Percentiles rank a stretch among this genome's conserved stretches.
Conservation (phyloP, 2,888 invertebrate species). For the Cryptosula pallasiana region DNA sequence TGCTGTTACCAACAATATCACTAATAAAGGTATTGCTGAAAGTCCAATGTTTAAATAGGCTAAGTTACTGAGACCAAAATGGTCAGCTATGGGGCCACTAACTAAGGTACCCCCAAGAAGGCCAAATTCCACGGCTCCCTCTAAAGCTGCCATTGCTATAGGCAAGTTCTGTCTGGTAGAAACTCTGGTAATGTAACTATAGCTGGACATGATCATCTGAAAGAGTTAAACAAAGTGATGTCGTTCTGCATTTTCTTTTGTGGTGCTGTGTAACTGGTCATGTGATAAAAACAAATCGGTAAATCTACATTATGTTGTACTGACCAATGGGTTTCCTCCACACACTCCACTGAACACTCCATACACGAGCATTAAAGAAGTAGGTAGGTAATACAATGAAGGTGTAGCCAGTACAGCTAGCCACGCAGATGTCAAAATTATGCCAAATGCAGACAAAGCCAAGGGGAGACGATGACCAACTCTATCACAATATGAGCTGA, state of each 20-base stretch:
- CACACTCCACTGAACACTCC: background rate
- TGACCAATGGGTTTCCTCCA: background rate
- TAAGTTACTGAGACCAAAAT: background rate
- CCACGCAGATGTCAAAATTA: background rate
- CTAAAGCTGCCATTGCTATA: background rate
- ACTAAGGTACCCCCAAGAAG: background rate
- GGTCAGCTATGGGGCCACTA: background rate
- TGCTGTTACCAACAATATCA: background rate
- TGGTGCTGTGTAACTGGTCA: no score
- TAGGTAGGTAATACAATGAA: background rate
- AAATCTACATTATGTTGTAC: background rate
- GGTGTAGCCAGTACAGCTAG: background rate
- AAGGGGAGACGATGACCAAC: background rate
- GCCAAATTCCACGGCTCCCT: background rate
- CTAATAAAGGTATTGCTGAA: background rate
- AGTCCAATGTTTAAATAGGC: background rate
- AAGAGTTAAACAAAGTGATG: background rate
- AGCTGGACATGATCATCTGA: conserved; percentile 8
- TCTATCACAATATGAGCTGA: conserved; percentile 7
- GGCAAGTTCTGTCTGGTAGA: background rate
- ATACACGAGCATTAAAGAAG: background rate
- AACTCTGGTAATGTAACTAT: background rate
- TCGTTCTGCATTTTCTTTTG: no score
- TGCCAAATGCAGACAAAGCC: background rate
- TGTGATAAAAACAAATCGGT: no score